Evolutionary conservation across 2,797 vertebrate species (phyloP), one percentile per base, ranked within the genome.

Genomic region (Sebastes melanostomus): DNA sequence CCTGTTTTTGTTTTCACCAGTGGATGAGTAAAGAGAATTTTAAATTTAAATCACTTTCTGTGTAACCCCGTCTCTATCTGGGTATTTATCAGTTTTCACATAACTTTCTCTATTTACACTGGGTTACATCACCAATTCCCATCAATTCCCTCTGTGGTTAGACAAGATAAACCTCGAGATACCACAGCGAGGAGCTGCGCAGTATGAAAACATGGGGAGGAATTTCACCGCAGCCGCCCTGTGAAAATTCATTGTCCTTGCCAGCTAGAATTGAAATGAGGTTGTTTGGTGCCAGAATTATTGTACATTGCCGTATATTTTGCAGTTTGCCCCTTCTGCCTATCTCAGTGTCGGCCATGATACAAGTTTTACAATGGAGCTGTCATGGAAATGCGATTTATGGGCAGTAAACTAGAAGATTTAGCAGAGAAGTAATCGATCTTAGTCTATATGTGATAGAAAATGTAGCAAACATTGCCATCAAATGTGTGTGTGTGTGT

Each of bases 71-170:
- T n/a, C 62, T 72, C 62, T 72, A 54, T 12, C 18, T 65, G 75
- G 22, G 50, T 81, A 84, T 72, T 63, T 50, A 90, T 88, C 83
- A 76, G 30, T 80, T 85, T 84, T 81, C 10, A 7, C 76, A 77
- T 72, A 79, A 76, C 75, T 72, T 52, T 32, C 29, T 82, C 69
- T 75, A 73, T 92, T 91, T 90, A 89, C 88, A 87, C 81, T 22
- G 70, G 14, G 81, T 92, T 88, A 87, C 89, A 90, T 91, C 90
- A 93, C 81, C 68, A 63, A 52, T 80, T 82, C 71, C 66, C 30
- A 55, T 55, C 67, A 70, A 58, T 38, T 60, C 36, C 55, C 38
- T 72, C 34, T 13, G 60, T 77, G 79, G 77, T 76, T 50, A 82
- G 85, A 90, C 81, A 65, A 87, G 86, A 90, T 88, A 59, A 88